Conservation (phyloP, 2,113 vertebrate genomes). For the Vulpes lagopus region DNA sequence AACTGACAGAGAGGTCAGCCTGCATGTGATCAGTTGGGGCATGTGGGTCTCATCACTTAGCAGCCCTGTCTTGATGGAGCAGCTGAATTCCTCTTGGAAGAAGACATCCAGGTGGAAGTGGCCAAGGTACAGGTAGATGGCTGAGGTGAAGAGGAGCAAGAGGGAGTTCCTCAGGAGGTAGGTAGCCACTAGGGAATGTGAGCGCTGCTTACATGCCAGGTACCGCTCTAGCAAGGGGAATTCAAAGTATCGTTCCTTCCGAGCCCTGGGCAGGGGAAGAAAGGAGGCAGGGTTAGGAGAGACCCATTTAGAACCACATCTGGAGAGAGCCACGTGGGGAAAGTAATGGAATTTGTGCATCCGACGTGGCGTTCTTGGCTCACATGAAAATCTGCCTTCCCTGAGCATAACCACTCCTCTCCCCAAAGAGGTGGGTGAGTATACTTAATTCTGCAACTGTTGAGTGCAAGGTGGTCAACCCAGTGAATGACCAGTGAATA, state of each 20-base stretch:
- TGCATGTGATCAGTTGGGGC: slow-evolving; percentile 92
- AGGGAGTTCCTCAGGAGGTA: slow-evolving; percentile 95
- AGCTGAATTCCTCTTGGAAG: slow-evolving; percentile 96
- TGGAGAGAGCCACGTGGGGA: neutral
- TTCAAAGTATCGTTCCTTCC: slow-evolving; percentile 96
- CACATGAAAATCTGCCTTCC: neutral
- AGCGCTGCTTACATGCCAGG: slow-evolving; percentile 93
- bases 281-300: slow-evolving; percentile 43
- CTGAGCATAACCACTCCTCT: neutral
- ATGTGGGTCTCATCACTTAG: slow-evolving; percentile 88
- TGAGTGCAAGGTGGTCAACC: neutral
- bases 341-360: neutral
- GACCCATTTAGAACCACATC: neutral
- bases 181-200: slow-evolving; percentile 92
- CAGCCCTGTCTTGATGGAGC: slow-evolving; percentile 92
- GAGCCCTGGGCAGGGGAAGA: slow-evolving; percentile 90
- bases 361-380: neutral
- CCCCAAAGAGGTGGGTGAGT: neutral
- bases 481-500: neutral
- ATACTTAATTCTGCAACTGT: neutral
- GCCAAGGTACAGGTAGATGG: slow-evolving; percentile 94
- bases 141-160: slow-evolving; percentile 92
- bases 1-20: slow-evolving; percentile 92
- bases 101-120: slow-evolving; percentile 95
- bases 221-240: slow-evolving; percentile 97